phyloP scores from a whole-genome alignment of 1,140 invertebrate genomes.

The Episyrphus balteatus region DNA sequence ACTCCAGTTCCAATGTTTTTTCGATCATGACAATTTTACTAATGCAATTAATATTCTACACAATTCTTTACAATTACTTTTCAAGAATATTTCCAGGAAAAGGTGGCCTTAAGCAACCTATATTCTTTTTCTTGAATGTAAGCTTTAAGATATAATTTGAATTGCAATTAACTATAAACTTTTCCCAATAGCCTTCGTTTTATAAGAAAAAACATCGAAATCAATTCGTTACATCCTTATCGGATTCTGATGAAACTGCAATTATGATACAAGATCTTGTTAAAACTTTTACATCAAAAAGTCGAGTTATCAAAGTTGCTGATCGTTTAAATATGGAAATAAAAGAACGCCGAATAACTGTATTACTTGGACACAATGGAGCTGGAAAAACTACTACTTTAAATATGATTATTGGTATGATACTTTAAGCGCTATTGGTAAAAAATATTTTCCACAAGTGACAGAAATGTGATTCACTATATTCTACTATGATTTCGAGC shows the following conservation, averaged over 20 bases:
- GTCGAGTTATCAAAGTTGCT: slow-evolving; percentile 22
- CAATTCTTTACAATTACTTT: slow-evolving; percentile 26
- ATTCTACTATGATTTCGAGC: too few species aligned
- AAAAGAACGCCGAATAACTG: slow-evolving; percentile 44
- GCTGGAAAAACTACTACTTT: slow-evolving; percentile 64
- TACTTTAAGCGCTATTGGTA: not conserved
- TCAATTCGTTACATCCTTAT: slow-evolving; percentile 19
- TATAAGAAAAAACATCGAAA: slow-evolving; percentile 24
- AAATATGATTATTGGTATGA: slow-evolving; percentile 38
- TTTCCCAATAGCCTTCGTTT: slow-evolving; percentile 12
- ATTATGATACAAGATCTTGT: slow-evolving; percentile 27
- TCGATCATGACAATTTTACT: slow-evolving; percentile 19
- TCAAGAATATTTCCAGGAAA: slow-evolving; percentile 26
- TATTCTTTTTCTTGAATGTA: slow-evolving; percentile 27
- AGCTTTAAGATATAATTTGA: slow-evolving; percentile 1
- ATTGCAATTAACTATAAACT: not conserved
- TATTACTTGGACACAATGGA: slow-evolving; percentile 61
- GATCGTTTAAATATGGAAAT: slow-evolving; percentile 31
- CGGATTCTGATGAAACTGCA: slow-evolving; percentile 13
- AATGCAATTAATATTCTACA: slow-evolving; percentile 19
- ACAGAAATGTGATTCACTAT: too few species aligned
- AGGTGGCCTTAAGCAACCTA: slow-evolving; percentile 22
- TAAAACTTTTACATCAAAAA: slow-evolving; percentile 22
- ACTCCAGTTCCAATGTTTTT: slow-evolving; percentile 17
- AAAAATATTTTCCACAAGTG: too few species aligned